Evolutionary conservation across 2,797 vertebrate species (phyloP), one percentile per base, ranked within the genome.

Genomic region (Enteromius anoplus): DNA sequence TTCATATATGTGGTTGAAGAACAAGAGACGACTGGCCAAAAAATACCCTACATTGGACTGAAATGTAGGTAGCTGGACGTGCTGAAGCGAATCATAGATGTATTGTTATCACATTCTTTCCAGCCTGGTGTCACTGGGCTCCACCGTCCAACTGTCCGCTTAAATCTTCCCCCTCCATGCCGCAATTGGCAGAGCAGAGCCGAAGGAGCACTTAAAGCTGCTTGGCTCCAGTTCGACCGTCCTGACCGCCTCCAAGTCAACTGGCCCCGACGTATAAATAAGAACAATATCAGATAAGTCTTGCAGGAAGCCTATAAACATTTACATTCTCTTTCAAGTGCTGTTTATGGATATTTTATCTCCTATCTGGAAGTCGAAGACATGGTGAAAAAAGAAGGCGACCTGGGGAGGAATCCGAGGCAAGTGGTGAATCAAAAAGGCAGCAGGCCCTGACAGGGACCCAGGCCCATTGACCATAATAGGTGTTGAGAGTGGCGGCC

Each of bases 241-340:
- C 86, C 82, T 73, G 81, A 85, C 83, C 49, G 70, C 84, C 82
- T 88, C 66, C 83, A 83, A 84, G 85, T 88, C 87, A 82, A 81
- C 86, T 29, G 60, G 69, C 71, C 73, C 78, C 69, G 84, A 85
- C 87, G 10, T 91, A 91, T 91, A 91, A 91, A 90, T 91, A 89
- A 89, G 88, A 90, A 89, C 88, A 90, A 90, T 92, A 92, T 91
- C 91, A 91, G 91, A 92, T 90, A 90, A 91, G 90, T 90, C 87
- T 88, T 71, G 88, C 88, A 85, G 87, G 88, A 89, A 90, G 87
- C 84, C 88, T 92, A 90, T 91, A 92, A 92, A 92, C 90, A 92
- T 92, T 92, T 92, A 92, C 91, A 92, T 92, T 91, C 88, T 88
- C 90, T 91, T 91, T 90, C 89, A 92, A 92, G 91, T 90, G 89